phyloP scores from a whole-genome alignment of 1,140 invertebrate genomes.

The Micrasema longulum region DNA sequence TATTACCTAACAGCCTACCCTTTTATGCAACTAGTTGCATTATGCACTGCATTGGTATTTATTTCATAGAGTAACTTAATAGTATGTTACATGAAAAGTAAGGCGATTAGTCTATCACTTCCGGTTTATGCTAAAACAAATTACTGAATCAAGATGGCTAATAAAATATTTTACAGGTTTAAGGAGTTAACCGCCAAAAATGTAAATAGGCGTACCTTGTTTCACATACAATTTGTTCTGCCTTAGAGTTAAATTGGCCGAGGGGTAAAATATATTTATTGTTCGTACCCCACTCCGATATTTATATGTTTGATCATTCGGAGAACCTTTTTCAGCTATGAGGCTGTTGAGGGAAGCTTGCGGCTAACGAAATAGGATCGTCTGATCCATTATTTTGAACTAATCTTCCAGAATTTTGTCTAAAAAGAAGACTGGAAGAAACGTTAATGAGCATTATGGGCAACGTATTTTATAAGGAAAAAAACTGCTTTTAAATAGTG shows the following conservation, averaged over 20 bases:
- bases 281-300: background rate
- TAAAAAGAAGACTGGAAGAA: conserved; percentile 2
- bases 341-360: conserved; percentile 6
- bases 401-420: background rate
- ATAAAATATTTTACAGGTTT: background rate
- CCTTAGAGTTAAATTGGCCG: conserved; percentile 20
- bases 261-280: conserved; percentile 21
- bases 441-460: conserved; percentile 7
- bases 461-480: background rate
- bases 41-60: no score
- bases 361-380: conserved; percentile 15
- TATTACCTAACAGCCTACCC: no score
- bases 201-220: conserved; percentile 15
- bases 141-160: no score
- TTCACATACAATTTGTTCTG: conserved; percentile 26
- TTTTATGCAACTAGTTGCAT: no score
- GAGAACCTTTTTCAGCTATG: conserved; percentile 11
- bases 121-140: no score
- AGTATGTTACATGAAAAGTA: no score
- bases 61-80: no score
- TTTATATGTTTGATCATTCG: conserved; percentile 31
- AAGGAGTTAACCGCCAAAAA: background rate
- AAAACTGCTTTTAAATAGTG: background rate
- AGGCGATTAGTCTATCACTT: no score
- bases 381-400: background rate